These are phyloP conservation scores for Armadillidium nasatum DNA, from an alignment of 1,140 invertebrate species.

Conservation along the genomic window DNA sequence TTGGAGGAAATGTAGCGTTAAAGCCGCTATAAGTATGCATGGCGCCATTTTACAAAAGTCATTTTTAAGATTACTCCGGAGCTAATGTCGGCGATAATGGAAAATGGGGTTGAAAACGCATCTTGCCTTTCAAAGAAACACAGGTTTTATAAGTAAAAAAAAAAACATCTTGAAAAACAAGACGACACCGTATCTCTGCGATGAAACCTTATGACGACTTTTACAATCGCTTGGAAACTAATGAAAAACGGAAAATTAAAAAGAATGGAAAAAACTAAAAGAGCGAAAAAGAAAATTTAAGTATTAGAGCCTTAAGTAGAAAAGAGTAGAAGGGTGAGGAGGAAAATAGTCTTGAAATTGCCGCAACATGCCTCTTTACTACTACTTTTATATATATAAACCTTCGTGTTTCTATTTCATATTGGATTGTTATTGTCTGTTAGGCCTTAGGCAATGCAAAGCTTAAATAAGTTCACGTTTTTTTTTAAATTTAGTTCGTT, in stretches of 20 bases:
- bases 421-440: constrained; percentile 13
- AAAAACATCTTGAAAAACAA: constrained; percentile 1
- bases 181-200: constrained; percentile 6
- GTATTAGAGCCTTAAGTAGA: background rate
- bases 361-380: background rate
- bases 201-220: constrained; percentile 8
- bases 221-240: constrained; percentile 5
- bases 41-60: constrained; percentile 37
- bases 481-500: constrained; percentile 8
- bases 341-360: background rate
- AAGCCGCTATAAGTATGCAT: constrained; percentile 38
- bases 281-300: background rate
- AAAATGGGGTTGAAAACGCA: constrained; percentile 16
- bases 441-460: background rate
- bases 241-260: constrained; percentile 3
- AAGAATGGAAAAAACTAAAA: background rate
- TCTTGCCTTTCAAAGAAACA: constrained; percentile 4
- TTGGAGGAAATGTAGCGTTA: constrained; percentile 31
- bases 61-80: constrained; percentile 35
- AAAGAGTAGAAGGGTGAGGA: background rate
- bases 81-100: constrained; percentile 36
- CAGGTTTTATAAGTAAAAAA: background rate
- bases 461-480: constrained; percentile 13
- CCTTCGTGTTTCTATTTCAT: constrained; percentile 1
- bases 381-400: background rate